phyloP scores from a whole-genome alignment of 2,797 vertebrate species.

The Adrianichthys oophorus region DNA sequence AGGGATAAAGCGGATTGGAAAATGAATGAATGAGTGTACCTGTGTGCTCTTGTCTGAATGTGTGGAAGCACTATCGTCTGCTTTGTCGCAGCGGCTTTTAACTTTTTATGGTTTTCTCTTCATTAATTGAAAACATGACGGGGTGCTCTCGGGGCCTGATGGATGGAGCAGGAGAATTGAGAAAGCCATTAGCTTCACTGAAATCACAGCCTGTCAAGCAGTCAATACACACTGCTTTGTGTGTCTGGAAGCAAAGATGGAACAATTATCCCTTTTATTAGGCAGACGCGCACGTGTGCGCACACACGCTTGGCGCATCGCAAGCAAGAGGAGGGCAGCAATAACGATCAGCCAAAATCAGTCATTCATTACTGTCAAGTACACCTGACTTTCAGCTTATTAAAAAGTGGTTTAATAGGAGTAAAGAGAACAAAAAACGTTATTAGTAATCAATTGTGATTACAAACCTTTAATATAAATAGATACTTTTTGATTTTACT shows the following conservation, averaged over 20 bases:
- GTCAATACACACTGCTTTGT: constrained; percentile 84
- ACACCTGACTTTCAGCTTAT: constrained; percentile 83
- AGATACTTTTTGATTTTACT: constrained; percentile 52
- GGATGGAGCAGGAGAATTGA: constrained; percentile 81
- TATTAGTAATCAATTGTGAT: constrained; percentile 86
- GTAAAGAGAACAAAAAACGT: constrained; percentile 76
- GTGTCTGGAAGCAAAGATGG: constrained; percentile 81
- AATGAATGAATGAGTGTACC: too few relatives aligned
- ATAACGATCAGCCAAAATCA: constrained; percentile 81
- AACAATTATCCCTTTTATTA: constrained; percentile 86
- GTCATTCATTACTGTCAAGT: constrained; percentile 87
- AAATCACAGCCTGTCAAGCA: constrained; percentile 82
- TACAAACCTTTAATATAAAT: constrained; percentile 72
- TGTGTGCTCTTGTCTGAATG: constrained; percentile 32
- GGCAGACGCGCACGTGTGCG: constrained; percentile 38
- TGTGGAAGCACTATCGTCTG: constrained; percentile 46
- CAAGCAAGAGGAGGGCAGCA: constrained; percentile 68
- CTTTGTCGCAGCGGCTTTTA: constrained; percentile 57
- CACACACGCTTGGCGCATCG: constrained; percentile 16
- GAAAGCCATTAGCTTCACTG: constrained; percentile 81
- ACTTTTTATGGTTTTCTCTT: constrained; percentile 74
- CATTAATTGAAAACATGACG: constrained; percentile 81
- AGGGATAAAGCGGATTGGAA: too few relatives aligned
- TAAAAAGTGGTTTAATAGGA: constrained; percentile 81
- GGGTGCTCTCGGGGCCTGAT: constrained; percentile 74